Conservation (phyloP, 1,140 invertebrate genomes). For the Euwallacea fornicatus region DNA sequence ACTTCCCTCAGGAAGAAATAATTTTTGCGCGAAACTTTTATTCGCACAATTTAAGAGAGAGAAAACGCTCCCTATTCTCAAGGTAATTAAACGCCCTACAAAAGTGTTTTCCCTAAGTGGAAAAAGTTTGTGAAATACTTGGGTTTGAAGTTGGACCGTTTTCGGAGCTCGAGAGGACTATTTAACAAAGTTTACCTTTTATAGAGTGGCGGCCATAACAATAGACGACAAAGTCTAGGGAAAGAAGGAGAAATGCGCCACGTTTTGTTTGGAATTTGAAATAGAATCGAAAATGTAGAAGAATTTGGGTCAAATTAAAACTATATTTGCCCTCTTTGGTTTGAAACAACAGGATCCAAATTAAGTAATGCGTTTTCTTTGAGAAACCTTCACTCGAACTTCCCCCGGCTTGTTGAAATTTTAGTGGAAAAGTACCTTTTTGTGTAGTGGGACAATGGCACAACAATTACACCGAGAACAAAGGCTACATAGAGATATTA, state of each 20-base stretch:
- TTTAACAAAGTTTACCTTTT: conserved; percentile 29
- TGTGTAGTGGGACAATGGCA: neutral
- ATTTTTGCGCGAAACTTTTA: conserved; percentile 14
- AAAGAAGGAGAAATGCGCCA: neutral
- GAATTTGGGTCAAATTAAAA: too few relatives aligned
- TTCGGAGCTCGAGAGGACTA: conserved; percentile 18
- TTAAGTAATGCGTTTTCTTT: neutral
- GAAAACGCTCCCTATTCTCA: conserved; percentile 14
- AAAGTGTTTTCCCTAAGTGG: conserved; percentile 26
- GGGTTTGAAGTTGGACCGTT: conserved; percentile 19
- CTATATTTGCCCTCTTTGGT: neutral
- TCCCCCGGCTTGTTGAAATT: too few relatives aligned
- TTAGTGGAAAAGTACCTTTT: neutral
- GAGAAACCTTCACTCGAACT: too few relatives aligned
- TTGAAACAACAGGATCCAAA: neutral
- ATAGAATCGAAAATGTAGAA: neutral
- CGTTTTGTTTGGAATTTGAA: neutral
- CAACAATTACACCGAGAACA: conserved; percentile 1
- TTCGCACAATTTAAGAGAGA: conserved; percentile 11
- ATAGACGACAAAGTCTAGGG: conserved; percentile 10
- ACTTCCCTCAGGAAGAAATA: conserved; percentile 1
- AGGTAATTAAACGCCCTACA: conserved; percentile 20
- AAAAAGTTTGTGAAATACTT: conserved; percentile 33
- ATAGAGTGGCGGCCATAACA: conserved; percentile 21
- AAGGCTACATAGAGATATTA: conserved; percentile 6